Conservation (phyloP, 1,140 invertebrate genomes). For the Adelges cooleyi region DNA sequence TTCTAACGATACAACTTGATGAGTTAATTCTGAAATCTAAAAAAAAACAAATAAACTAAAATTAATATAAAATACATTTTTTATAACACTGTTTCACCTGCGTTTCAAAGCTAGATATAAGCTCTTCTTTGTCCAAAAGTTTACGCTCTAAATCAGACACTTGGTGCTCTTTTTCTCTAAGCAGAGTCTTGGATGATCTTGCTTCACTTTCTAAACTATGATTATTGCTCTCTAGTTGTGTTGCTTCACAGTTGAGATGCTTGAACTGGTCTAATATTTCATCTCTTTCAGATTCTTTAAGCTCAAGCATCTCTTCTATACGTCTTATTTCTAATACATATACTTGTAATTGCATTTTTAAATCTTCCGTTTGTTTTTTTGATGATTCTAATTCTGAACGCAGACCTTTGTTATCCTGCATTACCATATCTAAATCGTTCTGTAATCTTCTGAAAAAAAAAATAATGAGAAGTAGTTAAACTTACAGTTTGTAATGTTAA, state of each 20-base stretch:
- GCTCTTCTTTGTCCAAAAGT: conserved; percentile 41
- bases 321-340: conserved; percentile 58
- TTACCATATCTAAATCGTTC: conserved; percentile 47
- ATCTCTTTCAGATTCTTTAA: conserved; percentile 53
- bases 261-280: conserved; percentile 62
- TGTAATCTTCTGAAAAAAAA: conserved; percentile 43
- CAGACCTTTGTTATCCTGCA: conserved; percentile 41
- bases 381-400: conserved; percentile 50
- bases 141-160: conserved; percentile 43
- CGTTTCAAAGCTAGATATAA: conserved; percentile 44
- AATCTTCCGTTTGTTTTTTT: conserved; percentile 49
- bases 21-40: conserved; percentile 44
- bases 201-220: conserved; percentile 58
- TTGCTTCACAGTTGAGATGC: conserved; percentile 55
- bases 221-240: conserved; percentile 56
- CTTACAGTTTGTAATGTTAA: not conserved
- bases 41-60: conserved; percentile 28
- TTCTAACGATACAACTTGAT: conserved; percentile 44
- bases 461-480: not conserved
- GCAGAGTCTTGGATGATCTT: conserved; percentile 45
- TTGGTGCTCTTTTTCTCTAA: conserved; percentile 43
- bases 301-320: conserved; percentile 48
- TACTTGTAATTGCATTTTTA: conserved; percentile 57
- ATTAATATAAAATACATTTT: not conserved
- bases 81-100: conserved; percentile 42